Evolutionary conservation across 2,797 vertebrate genomes (phyloP), one percentile per base, ranked within the genome.

Genomic region (Tiaroga cobitis): DNA sequence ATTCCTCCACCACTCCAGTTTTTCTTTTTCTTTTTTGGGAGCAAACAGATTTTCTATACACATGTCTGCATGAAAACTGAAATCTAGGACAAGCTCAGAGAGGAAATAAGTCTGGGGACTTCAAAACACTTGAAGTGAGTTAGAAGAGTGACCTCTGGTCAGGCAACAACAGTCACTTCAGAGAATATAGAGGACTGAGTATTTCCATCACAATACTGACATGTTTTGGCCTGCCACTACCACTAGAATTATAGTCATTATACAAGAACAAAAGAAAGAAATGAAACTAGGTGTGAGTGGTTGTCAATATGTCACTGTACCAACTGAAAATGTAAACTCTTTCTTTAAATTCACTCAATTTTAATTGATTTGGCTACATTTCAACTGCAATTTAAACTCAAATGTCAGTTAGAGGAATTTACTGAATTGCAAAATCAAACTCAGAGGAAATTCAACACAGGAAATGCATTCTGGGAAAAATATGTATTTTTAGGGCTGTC

Each of bases 41-140:
- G 51, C 3, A 43, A 73, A 63, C 19, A n/a, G 26, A 75, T 75
- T 65, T 19, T 34, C 24, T 76, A 76, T 67, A 16, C 43, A 18
- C 49, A 11, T 54, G 32, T 54, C 29, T 76, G 34, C 43, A 83
- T 34, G 16, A 39, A 83, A 82, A 59, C 69, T 46, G 24, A 54
- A 83, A 82, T 82, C 70, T 82, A 74, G 54, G 80, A 82, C 68
- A 61, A 8, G 26, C 68, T 82, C n/a, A 9, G 68, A 3, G 37
- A 73, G 24, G 26, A 81, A 81, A 56, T 29, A 56, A 54, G 34
- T 81, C 51, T 72, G 51, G 32, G 6, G 32, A 74, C 81, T 74
- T 74, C 69, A 82, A 82, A 74, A 68, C 80, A 21, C 37, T 72
- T 82, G 8, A 59, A 72, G 80, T 24, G 37, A 70, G 51, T 72